These are phyloP conservation scores for Dicrostonyx torquatus DNA, from an alignment of 2,797 vertebrate species.

Conservation along the genomic window DNA sequence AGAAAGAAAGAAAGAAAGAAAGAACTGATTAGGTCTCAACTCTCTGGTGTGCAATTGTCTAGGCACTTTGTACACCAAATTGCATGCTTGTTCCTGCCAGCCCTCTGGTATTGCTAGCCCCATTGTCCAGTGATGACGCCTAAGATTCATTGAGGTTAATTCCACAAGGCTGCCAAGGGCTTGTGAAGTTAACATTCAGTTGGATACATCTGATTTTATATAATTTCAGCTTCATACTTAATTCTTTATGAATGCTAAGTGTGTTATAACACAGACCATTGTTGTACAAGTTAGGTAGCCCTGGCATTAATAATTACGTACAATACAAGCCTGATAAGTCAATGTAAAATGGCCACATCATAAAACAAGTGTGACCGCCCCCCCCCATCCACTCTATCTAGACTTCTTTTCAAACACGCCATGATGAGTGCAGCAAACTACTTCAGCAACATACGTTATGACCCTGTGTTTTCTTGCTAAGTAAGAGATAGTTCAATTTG, in stretches of 20 bases:
- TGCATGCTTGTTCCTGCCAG: not conserved
- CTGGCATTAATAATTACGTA: conserved; percentile 17
- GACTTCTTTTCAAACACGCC: conserved; percentile 1
- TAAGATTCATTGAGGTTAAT: not conserved
- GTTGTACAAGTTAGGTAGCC: not conserved
- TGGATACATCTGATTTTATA: not conserved
- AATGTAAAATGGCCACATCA: not conserved
- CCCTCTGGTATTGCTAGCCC: not conserved
- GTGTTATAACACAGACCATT: not conserved
- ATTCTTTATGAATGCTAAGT: not conserved
- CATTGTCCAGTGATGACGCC: not conserved
- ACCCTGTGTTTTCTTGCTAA: not conserved
- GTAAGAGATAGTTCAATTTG: not conserved
- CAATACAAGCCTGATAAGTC: not conserved
- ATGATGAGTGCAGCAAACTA: not conserved
- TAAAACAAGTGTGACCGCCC: not conserved
- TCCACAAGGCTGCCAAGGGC: not conserved
- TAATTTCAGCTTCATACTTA: not conserved
- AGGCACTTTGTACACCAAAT: not conserved
- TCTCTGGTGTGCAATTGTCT: not conserved
- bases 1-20: not conserved
- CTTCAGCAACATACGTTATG: not conserved
- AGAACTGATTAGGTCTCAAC: not conserved
- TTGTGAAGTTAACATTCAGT: not conserved
- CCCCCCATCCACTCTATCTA: not conserved